These are phyloP conservation scores for Tenthredo amoena DNA, from an alignment of 2,888 invertebrate species.

Conservation along the genomic window DNA sequence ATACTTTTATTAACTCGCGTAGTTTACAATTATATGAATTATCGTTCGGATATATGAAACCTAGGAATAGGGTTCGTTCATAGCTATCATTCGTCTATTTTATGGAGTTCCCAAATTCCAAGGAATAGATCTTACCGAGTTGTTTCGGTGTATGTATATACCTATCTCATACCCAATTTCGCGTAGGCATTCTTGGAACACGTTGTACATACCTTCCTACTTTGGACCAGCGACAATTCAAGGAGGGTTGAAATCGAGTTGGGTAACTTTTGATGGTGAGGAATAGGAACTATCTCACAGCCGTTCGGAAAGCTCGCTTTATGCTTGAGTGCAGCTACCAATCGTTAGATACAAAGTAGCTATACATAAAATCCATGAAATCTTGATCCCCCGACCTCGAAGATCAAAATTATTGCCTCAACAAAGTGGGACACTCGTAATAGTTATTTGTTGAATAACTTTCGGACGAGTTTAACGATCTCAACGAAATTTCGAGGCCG, in stretches of 20 bases:
- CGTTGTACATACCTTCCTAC: background rate
- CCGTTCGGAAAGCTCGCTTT: conserved; percentile 24
- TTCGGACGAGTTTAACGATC: background rate
- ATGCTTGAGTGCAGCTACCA: conserved; percentile 28
- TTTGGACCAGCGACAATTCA: conserved; percentile 41
- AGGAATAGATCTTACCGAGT: background rate
- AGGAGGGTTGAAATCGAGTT: conserved; percentile 54
- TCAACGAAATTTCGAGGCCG: background rate
- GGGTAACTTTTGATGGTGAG: conserved; percentile 43
- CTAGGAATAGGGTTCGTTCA: background rate
- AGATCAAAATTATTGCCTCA: background rate
- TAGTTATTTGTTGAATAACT: background rate
- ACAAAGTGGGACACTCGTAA: conserved; percentile 2
- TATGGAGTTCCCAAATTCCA: background rate
- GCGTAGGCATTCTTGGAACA: conserved; percentile 1
- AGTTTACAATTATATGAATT: background rate
- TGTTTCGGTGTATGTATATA: background rate
- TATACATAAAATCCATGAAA: background rate
- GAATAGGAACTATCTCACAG: conserved; percentile 40
- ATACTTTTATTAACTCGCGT: background rate
- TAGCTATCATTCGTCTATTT: background rate
- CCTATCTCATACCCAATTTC: background rate
- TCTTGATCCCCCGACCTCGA: background rate
- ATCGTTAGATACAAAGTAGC: conserved; percentile 13
- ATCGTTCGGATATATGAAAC: background rate